Base-by-base conservation (phyloP, 1,140 invertebrate genomes). In the Drosophila elegans region DNA sequence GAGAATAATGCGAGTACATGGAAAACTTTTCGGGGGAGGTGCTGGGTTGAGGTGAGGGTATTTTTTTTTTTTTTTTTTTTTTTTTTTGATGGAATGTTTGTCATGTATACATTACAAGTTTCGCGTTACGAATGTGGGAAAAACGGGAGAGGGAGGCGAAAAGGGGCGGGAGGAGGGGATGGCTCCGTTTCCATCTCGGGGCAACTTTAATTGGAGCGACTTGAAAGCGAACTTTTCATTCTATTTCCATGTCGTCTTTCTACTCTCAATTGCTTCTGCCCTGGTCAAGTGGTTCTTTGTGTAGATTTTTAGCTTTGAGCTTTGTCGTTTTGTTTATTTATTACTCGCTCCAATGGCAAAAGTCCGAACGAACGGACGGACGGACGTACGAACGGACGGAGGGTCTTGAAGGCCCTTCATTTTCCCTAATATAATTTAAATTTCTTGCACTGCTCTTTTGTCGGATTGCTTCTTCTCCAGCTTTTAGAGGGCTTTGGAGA, bases 371-470 rank as follows among this genome's bases (percentile, higher is more conserved):
- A 42, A 63, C 54, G 49, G 10, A 32, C 16, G 54, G 25, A 11
- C 25, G 45, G 41, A 61, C 16, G 45, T 32, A 61, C 16, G 16
- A 1, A 21, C 52, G 21, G 13, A 16, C 38, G 29, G 41, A 9
- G 38, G 38, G 29, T 39, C 60, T 25, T 9, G 60, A 42, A 60
- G 55, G 48, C 60, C 49, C 63, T 69, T 69, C 67, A 80, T 83
- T 79, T 74, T 80, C 49, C 59, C 61, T 88, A 89, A 88, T 88
- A 80, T 88, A 88, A 86, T 86, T 88, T 86, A 77, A 79, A 86
- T 88, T 83, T 73, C 73, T 44, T 29, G 44, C 36, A 41, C 38
- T 59, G 41, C 45, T 79, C 71, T 45, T 55, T 60, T 53, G 2
- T 53, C 53, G 38, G 9, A 55, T 62, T 60, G 36, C 27, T 61